These are phyloP conservation scores for Prionailurus bengalensis DNA, from an alignment of 2,113 vertebrate species.

Conservation along the genomic window DNA sequence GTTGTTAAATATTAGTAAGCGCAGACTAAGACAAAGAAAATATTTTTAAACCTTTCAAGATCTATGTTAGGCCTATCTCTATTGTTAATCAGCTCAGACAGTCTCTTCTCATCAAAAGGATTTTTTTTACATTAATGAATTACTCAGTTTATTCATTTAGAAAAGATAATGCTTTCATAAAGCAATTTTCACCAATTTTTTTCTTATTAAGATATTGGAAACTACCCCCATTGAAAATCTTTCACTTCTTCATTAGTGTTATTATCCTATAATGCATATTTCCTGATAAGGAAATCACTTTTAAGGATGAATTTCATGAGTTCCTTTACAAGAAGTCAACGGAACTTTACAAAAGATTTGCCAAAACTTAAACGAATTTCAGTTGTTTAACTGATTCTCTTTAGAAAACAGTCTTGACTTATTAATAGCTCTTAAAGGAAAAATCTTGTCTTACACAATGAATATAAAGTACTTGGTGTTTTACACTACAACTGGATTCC, in stretches of 20 bases:
- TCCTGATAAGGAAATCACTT: slow-evolving; percentile 26
- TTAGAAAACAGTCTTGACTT: slow-evolving; percentile 9
- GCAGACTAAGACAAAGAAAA: neutral
- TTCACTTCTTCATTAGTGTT: neutral
- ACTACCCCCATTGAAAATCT: neutral
- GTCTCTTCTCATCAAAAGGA: neutral
- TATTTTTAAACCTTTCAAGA: slow-evolving; percentile 38
- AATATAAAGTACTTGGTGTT: slow-evolving; percentile 5
- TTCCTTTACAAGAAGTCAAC: slow-evolving; percentile 30
- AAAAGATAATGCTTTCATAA: slow-evolving; percentile 64
- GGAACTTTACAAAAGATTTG: neutral
- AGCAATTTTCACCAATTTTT: slow-evolving; percentile 31
- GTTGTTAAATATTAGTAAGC: slow-evolving; percentile 28
- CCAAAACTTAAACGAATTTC: slow-evolving; percentile 63
- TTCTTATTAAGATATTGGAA: slow-evolving; percentile 43
- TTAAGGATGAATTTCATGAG: slow-evolving; percentile 29
- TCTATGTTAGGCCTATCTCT: neutral
- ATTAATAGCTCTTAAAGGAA: slow-evolving; percentile 24
- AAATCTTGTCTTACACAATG: neutral
- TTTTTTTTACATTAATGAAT: neutral
- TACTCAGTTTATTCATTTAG: slow-evolving; percentile 27
- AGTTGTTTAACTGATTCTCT: slow-evolving; percentile 44
- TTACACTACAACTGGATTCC: neutral
- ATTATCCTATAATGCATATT: neutral
- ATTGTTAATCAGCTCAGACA: neutral